phyloP scores from a whole-genome alignment of 2,888 invertebrate genomes.

The Pemphredon lugubris region DNA sequence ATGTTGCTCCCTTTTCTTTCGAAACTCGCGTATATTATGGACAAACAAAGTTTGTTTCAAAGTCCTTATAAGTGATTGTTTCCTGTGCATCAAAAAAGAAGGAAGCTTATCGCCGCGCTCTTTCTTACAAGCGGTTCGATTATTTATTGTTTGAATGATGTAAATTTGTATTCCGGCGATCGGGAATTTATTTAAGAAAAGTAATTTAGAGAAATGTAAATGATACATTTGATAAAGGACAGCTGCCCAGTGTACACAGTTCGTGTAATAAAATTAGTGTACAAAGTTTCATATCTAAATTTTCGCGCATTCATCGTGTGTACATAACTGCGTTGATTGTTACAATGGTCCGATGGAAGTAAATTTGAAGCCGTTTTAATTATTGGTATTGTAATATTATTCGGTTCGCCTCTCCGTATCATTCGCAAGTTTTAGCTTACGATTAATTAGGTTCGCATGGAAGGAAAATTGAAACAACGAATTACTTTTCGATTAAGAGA shows the following conservation, averaged over 20 bases:
- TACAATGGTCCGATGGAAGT: constrained; percentile 2
- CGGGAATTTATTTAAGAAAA: constrained; percentile 29
- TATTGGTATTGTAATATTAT: neutral
- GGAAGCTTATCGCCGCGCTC: neutral
- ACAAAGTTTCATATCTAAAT: constrained; percentile 59
- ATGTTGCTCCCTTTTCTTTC: constrained; percentile 5
- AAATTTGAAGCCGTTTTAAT: neutral
- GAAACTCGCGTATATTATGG: neutral
- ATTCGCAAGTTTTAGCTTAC: constrained; percentile 1
- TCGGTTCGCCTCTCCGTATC: neutral
- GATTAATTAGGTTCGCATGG: neutral
- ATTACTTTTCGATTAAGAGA: constrained; percentile 9
- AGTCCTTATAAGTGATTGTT: neutral
- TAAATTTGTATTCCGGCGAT: constrained; percentile 29
- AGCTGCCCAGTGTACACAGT: constrained; percentile 53
- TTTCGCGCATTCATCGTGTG: constrained; percentile 60
- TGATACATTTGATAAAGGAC: constrained; percentile 27
- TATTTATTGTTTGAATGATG: constrained; percentile 17
- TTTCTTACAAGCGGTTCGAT: constrained; percentile 10
- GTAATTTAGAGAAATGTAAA: constrained; percentile 24
- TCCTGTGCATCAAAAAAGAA: neutral
- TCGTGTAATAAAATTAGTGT: constrained; percentile 55
- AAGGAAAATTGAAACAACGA: constrained; percentile 24
- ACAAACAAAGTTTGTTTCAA: neutral
- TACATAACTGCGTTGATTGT: constrained; percentile 59